Base-by-base conservation (phyloP, 2,888 invertebrate species). In the Melipona beecheii region DNA sequence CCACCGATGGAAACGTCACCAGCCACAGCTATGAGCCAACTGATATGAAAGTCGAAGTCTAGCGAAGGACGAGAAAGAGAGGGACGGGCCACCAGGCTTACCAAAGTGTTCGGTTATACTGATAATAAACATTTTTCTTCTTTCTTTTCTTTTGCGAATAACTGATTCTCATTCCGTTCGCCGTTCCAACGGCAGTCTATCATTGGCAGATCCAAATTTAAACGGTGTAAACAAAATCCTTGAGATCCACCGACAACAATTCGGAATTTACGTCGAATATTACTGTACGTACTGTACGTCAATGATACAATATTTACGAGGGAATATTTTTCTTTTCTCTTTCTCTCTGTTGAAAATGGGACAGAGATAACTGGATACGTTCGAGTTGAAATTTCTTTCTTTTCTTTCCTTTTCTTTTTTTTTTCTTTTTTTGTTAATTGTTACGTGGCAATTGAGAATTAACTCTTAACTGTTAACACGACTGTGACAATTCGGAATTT, bases 51-150 rank as follows among this genome's bases (percentile, higher is more conserved):
- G 84, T 83, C 86, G 50, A 79, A 82, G 75, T 78, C 80, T 82
- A 69, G 54, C 82, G 56, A 69, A 60, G 62, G 31, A 65, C 49
- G 19, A 64, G 64, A 68, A 71, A 80, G 78, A 68, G 81, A 71
- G 54, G 64, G 31, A 60, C 50, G 75, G 73, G 73, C 78, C 73
- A 56, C 70, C 36, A 36, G 43, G 83, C 70, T 73, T 81, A 74
- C 78, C 78, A 64, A 83, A 88, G 75, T 85, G 83, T 80, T 81
- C 83, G 80, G 87, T 87, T 90, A 36, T 82, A 90, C 89, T 84
- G 90, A 90, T 90, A 90, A 90, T 90, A 90, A 90, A 90, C 90
- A 89, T 85, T 87, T 85, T 36, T 36, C 9, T 36, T 36, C 1
- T 36, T 36, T 9, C 0, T 36, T 9, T 9, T 4, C 6, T 5